Evolutionary conservation across 2,888 invertebrate species (phyloP).

Genomic region (Noctua pronuba): DNA sequence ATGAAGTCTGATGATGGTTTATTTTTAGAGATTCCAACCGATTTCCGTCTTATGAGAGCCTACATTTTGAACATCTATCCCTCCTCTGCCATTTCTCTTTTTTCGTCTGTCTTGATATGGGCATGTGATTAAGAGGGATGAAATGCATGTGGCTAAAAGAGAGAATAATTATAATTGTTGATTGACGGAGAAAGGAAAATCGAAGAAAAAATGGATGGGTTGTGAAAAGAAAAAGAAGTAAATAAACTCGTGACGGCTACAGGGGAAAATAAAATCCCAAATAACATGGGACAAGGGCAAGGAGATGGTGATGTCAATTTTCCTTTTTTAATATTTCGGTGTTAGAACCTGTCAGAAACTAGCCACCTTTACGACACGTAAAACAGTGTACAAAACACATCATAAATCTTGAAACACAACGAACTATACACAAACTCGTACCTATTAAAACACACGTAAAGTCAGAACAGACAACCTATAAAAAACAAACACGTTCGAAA

Average conservation of each 20-base stretch:
- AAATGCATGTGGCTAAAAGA: background rate
- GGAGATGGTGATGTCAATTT: background rate
- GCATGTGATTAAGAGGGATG: background rate
- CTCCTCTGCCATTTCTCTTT: background rate
- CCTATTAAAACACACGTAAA: background rate
- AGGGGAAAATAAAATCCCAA: background rate
- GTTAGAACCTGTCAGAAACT: background rate
- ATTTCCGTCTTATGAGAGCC: background rate
- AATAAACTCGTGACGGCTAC: background rate
- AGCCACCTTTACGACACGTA: background rate
- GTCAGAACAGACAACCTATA: constrained; percentile 20
- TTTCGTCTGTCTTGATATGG: background rate
- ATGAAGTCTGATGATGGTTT: background rate
- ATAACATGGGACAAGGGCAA: background rate
- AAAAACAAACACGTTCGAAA: constrained; percentile 42
- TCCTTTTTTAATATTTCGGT: background rate
- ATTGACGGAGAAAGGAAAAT: background rate
- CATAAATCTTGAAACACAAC: background rate
- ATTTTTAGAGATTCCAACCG: background rate
- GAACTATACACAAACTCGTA: constrained; percentile 3
- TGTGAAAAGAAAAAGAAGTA: background rate
- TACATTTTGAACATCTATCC: background rate
- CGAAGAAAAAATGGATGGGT: background rate
- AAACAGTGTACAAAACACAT: background rate
- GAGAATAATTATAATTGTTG: background rate